Evolutionary conservation across 2,888 invertebrate genomes (phyloP), one percentile per base, ranked within the genome.

Genomic region (Arrhopalites spinosus): DNA sequence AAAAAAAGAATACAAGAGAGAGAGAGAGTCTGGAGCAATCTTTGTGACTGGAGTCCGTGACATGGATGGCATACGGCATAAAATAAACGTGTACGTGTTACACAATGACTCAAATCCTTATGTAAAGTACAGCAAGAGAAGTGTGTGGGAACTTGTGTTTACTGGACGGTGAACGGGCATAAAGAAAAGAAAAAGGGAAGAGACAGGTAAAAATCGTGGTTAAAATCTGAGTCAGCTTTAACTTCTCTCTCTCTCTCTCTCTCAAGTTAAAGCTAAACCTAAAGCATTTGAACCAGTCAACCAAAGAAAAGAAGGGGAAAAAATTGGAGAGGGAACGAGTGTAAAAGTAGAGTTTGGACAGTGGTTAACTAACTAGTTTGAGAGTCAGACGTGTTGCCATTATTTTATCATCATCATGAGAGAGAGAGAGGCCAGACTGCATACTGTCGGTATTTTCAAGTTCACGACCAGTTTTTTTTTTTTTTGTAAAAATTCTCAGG

Each of bases 141-240:
- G 36, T 74, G 36, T 43, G 71, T 71, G 71, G 74, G 74, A 67
- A 74, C 67, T 74, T 67, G 53, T 74, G 74, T 25, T 20, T 67
- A 74, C 74, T 74, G 74, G 74, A 74, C 74, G 66, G 67, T 74
- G 67, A 74, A 27, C 70, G 70, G 70, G 70, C 36, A 30, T 47
- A 47, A n/a, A 47, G n/a, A 47, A 1, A 17, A 47, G 15, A 47
- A 47, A 47, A n/a, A n/a, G n/a, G n/a, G n/a, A n/a, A 67, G 1
- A 56, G 30, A 67, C 74, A 73, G 73, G 73, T 74, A 67, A 74
- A 66, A 67, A 66, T 74, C 66, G 74, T 67, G 74, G 74, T 74
- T 74, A 66, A 53, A 74, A 74, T 74, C 74, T 74, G 67, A 74
- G 74, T 74, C 74, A 74, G 74, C 71, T 23, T n/a, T n/a, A n/a